Percentiles rank a stretch among this genome's conserved stretches.
phyloP scores from a whole-genome alignment of 1,140 invertebrate genomes.

The Aricia agestis region DNA sequence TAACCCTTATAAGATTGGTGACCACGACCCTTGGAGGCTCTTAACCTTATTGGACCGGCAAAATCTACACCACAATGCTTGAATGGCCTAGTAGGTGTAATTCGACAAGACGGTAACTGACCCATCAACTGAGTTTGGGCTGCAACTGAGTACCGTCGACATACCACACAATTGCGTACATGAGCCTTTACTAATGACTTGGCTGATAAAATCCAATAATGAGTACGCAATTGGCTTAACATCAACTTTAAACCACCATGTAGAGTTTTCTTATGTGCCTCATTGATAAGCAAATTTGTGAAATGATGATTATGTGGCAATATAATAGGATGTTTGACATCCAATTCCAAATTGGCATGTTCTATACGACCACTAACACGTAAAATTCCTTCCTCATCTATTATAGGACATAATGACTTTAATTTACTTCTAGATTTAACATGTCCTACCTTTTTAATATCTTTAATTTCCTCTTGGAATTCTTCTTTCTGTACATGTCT shows the following conservation, averaged over 20 bases:
- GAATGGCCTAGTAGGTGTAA: constrained; percentile 5
- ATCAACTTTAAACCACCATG: too few species aligned
- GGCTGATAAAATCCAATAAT: constrained; percentile 8
- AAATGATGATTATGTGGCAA: too few species aligned
- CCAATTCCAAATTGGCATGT: too few species aligned
- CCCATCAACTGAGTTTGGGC: constrained; percentile 1
- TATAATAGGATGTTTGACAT: too few species aligned
- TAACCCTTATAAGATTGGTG: constrained; percentile 1
- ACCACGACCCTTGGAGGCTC: constrained; percentile 10
- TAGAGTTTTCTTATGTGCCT: too few species aligned
- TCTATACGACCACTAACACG: neutral
- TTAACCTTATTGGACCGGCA: constrained; percentile 12
- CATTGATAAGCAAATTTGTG: too few species aligned
- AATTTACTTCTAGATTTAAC: neutral
- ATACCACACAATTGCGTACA: neutral
- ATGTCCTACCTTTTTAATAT: too few species aligned
- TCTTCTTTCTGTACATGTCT: too few species aligned
- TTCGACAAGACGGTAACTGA: neutral
- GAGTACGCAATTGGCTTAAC: neutral
- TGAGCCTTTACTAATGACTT: neutral
- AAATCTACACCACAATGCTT: constrained; percentile 5
- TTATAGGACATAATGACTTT: neutral
- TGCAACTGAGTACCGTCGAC: neutral
- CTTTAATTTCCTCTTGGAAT: too few species aligned
- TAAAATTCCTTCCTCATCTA: neutral